Evolutionary conservation across 2,797 vertebrate genomes (phyloP), one percentile per base, ranked within the genome.

Genomic region (Brachyalestes nurse): DNA sequence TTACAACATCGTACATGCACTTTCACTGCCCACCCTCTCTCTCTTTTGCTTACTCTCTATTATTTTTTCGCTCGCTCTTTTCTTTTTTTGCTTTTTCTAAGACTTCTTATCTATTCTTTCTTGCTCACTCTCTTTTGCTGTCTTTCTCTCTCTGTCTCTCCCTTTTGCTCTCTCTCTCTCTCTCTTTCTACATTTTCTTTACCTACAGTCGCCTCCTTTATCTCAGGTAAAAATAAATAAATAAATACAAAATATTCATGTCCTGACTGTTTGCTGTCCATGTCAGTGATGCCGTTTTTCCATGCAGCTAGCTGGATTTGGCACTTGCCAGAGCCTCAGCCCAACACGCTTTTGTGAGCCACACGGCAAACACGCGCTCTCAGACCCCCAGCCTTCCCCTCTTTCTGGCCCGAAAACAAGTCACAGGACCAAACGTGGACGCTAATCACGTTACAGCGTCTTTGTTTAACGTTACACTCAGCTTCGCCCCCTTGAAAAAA

Each of bases 1-100:
- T 94, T 92, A 92, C 80, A 91, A 91, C 90, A 89, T 93, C 88
- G 91, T 88, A 89, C 82, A 66, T 82, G 71, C 58, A 66, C 72
- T 60, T 74, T 38, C 38, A 58, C 58, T 71, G 28, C 47, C 45
- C 28, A 72, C 42, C 42, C 73, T 78, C 21, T 57, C 65, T 77
- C 28, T 12, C 71, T 61, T 25, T 78, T 53, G 49, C 38, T 21
- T 45, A 64, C 70, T 65, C 60, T 64, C 23, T 40, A 1, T 55
- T 14, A 6, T n/a, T 45, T n/a, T 25, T 45, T 78, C 88, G 57
- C 86, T 82, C 87, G 83, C 77, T 65, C 51, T 58, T 14, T 17
- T 1, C 1, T 7, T 38, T 0, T 17, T 6, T 73, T 4, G 40
- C 42, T 77, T 42, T 5, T 70, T 66, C 17, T 77, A 34, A 4